These are phyloP conservation scores for Omphaloscelis lunosa DNA, from an alignment of 2,888 invertebrate genomes.

Conservation along the genomic window DNA sequence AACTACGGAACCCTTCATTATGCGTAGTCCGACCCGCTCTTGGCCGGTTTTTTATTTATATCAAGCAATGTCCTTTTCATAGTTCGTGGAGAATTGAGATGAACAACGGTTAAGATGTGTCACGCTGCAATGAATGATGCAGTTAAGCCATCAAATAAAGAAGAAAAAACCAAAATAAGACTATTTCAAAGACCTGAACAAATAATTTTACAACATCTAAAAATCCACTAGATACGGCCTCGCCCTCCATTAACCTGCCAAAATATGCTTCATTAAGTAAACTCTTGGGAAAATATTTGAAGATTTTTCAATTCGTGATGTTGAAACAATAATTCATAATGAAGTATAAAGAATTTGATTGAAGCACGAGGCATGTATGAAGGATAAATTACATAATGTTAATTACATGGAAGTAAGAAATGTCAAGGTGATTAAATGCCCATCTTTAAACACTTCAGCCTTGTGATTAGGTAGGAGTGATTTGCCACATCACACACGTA, in stretches of 20 bases:
- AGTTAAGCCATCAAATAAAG: neutral
- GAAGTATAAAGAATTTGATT: constrained; percentile 55
- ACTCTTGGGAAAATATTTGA: constrained; percentile 46
- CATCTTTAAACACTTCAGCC: constrained; percentile 57
- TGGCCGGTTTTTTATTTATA: too few species aligned
- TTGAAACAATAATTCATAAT: constrained; percentile 51
- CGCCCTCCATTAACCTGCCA: constrained; percentile 11
- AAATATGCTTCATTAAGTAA: constrained; percentile 40
- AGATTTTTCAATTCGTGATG: constrained; percentile 41
- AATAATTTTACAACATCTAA: constrained; percentile 21
- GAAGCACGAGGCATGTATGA: constrained; percentile 27
- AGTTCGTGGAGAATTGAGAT: neutral
- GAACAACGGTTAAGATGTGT: neutral
- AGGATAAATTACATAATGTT: constrained; percentile 59
- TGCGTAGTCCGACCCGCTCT: too few species aligned
- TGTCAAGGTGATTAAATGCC: constrained; percentile 64
- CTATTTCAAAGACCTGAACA: neutral
- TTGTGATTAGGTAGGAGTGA: constrained; percentile 48
- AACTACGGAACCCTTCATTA: too few species aligned
- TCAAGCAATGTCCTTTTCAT: neutral
- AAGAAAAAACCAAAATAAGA: neutral
- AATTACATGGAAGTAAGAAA: constrained; percentile 56
- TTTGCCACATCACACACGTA: constrained; percentile 34
- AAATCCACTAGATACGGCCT: constrained; percentile 17
- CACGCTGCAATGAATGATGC: too few species aligned